A percentile compares a stretch with the other conserved stretches of the same genome.
Evolutionary conservation across 2,888 invertebrate species (phyloP).

Genomic region (Synergus japonicus): DNA sequence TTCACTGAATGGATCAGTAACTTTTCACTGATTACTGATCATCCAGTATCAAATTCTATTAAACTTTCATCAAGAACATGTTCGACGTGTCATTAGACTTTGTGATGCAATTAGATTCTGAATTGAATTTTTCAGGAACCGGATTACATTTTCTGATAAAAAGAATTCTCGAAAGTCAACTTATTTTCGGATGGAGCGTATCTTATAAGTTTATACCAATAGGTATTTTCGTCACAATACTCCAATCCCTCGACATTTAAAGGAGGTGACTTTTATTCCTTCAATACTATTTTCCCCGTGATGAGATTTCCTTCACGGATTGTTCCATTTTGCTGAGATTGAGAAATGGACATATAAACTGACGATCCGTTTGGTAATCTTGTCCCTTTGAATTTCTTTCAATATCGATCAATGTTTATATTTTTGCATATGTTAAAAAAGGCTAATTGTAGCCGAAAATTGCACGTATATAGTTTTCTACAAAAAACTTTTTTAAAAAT

Average conservation of each 20-base stretch:
- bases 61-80: not conserved
- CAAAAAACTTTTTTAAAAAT: too few species aligned
- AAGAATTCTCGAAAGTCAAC: not conserved
- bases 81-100: not conserved
- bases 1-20: too few species aligned
- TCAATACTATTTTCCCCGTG: constrained; percentile 9
- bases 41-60: not conserved
- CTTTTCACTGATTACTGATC: too few species aligned
- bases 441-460: too few species aligned
- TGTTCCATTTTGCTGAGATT: constrained; percentile 23
- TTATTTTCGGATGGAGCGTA: not conserved
- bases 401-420: not conserved
- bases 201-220: not conserved
- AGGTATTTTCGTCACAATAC: not conserved
- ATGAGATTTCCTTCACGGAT: constrained; percentile 14
- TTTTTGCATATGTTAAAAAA: not conserved
- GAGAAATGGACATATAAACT: not conserved
- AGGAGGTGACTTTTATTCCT: constrained; percentile 24
- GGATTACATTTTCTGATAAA: not conserved
- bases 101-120: not conserved
- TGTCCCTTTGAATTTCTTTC: not conserved
- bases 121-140: not conserved
- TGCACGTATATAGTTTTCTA: too few species aligned
- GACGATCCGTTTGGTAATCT: not conserved
- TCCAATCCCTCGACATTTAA: not conserved